Percentiles rank a stretch among this genome's conserved stretches.
Conservation (phyloP, 1,140 invertebrate genomes). For the Eueides isabella region DNA sequence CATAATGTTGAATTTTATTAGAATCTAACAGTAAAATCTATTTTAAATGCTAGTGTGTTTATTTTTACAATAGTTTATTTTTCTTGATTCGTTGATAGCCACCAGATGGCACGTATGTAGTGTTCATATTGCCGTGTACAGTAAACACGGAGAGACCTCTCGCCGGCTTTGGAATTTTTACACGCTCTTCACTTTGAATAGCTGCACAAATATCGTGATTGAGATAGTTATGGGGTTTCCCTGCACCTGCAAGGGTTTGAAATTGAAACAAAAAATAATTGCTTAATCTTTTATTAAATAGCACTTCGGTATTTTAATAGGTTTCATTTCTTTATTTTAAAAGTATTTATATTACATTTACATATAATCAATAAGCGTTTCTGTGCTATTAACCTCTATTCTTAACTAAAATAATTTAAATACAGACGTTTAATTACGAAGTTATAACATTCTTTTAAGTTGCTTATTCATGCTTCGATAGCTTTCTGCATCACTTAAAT, state of each 20-base stretch:
- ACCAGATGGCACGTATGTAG: slow-evolving; percentile 72
- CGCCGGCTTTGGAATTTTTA: slow-evolving; percentile 68
- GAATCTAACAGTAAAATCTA: slow-evolving; percentile 54
- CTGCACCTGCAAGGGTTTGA: slow-evolving; percentile 36
- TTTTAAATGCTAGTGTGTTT: slow-evolving; percentile 70
- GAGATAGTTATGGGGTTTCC: slow-evolving; percentile 62
- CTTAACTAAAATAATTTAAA: not conserved
- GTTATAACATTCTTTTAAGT: slow-evolving; percentile 54
- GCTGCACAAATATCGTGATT: slow-evolving; percentile 59
- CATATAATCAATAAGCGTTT: not conserved
- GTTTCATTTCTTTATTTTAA: not conserved
- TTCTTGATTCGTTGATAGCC: slow-evolving; percentile 72
- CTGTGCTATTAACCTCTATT: slow-evolving; percentile 2
- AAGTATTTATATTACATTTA: not conserved
- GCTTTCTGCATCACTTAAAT: slow-evolving; percentile 69
- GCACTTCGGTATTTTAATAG: not conserved
- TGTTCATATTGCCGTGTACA: slow-evolving; percentile 57
- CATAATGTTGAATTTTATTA: slow-evolving; percentile 39
- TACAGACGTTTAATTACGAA: slow-evolving; percentile 53
- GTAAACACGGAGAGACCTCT: slow-evolving; percentile 68
- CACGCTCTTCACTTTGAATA: slow-evolving; percentile 63
- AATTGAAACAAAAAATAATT: slow-evolving; percentile 37
- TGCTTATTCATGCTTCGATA: slow-evolving; percentile 60
- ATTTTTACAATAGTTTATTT: slow-evolving; percentile 76
- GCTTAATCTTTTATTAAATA: slow-evolving; percentile 18